Conservation (phyloP, 2,888 invertebrate species). For the Oxyteleia sp. region DNA sequence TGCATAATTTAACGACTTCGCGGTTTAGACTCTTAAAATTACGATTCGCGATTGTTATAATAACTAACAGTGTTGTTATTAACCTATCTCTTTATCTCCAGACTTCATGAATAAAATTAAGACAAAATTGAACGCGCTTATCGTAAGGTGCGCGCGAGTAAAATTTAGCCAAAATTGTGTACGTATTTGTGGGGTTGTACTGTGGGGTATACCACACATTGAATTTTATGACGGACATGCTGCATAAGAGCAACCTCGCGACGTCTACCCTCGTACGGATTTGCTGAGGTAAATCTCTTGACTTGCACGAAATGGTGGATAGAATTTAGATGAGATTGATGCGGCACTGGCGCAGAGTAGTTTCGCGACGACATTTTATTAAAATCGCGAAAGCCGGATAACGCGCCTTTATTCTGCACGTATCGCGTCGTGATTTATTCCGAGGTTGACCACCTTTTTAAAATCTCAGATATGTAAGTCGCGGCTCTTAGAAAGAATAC, state of each 20-base stretch:
- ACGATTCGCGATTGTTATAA: no score
- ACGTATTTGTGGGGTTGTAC: slow-evolving; percentile 28
- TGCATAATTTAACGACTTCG: no score
- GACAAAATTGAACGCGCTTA: no score
- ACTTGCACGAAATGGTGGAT: slow-evolving; percentile 64
- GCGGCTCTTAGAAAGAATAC: slow-evolving; percentile 38
- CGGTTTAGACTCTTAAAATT: no score
- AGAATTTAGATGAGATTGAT: slow-evolving; percentile 72
- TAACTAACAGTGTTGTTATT: no score
- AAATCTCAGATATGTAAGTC: slow-evolving; percentile 38
- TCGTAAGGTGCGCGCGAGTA: no score
- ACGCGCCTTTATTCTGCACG: slow-evolving; percentile 67
- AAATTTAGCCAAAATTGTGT: slow-evolving; percentile 34
- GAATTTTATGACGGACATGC: slow-evolving; percentile 62
- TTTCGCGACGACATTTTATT: slow-evolving; percentile 65
- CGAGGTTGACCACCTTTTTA: slow-evolving; percentile 65
- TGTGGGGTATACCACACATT: slow-evolving; percentile 42
- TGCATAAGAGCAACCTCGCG: slow-evolving; percentile 53
- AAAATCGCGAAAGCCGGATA: slow-evolving; percentile 69
- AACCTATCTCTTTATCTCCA: no score
- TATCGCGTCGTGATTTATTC: slow-evolving; percentile 62
- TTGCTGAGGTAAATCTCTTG: slow-evolving; percentile 68
- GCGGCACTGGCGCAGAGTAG: slow-evolving; percentile 56
- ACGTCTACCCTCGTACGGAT: slow-evolving; percentile 60
- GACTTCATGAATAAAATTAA: no score